These are phyloP conservation scores for Schlechtendalia chinensis DNA, from an alignment of 1,140 invertebrate species.

Conservation along the genomic window DNA sequence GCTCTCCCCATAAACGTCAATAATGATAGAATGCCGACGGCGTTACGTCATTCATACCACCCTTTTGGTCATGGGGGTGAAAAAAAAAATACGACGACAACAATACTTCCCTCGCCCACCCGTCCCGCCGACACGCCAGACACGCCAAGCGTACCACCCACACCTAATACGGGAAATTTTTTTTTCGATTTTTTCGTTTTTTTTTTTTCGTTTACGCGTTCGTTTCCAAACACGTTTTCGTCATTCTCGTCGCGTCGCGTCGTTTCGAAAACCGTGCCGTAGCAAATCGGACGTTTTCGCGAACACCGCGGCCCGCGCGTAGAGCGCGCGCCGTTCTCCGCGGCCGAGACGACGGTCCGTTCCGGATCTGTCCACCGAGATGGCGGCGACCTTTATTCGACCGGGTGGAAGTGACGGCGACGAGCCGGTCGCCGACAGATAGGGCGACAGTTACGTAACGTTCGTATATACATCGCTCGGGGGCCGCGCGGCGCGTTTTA, in stretches of 20 bases:
- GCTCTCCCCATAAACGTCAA: conserved; percentile 44
- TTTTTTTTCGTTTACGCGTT: too few species aligned
- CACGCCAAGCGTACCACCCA: background rate
- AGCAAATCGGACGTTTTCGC: too few species aligned
- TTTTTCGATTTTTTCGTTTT: background rate
- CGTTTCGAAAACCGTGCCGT: background rate
- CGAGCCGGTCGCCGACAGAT: too few species aligned
- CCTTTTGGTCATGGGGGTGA: background rate
- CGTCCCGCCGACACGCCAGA: background rate
- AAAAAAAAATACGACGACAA: conserved; percentile 3
- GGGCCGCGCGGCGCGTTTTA: too few species aligned
- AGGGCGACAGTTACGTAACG: too few species aligned
- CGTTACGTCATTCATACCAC: conserved; percentile 48
- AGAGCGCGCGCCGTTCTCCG: too few species aligned
- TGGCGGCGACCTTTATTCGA: too few species aligned
- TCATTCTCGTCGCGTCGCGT: background rate
- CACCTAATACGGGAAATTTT: background rate
- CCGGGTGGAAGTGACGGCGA: too few species aligned
- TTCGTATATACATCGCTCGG: too few species aligned
- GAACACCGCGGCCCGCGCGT: background rate
- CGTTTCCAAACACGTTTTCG: too few species aligned
- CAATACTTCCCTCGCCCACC: background rate
- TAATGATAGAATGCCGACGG: conserved; percentile 47
- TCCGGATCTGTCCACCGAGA: too few species aligned
- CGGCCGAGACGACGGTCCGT: too few species aligned